Evolutionary conservation across 2,888 invertebrate genomes (phyloP), one percentile per base, ranked within the genome.

Genomic region (Drosophila fulvimacula): DNA sequence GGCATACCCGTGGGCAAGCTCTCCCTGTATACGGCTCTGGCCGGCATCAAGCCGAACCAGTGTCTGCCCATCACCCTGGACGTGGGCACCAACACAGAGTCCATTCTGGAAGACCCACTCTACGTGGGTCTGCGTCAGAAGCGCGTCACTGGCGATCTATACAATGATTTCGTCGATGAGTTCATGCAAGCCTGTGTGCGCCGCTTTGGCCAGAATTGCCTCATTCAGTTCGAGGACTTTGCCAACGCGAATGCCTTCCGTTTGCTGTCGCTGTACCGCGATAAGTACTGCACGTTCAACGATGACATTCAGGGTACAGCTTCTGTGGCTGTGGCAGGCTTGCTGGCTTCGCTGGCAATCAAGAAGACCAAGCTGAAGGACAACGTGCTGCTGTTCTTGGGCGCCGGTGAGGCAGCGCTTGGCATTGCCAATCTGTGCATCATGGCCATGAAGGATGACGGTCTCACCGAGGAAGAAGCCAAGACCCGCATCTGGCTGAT

Each of bases 271-370:
- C 98, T 97, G 92, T 99, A 99, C 93, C 95, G 98, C 44, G 94
- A 97, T 86, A 92, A 95, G 89, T 96, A 97, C 93, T 99, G 99
- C 93, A 98, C 98, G 15, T 99, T 99, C 93, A 99, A 99, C 93
- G 99, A 99, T 92, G 99, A 99, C 92, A 99, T 99, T 91, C 99
- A 99, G 64, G 98, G 98, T 90, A 98, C 99, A 5, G 99, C 99
- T 3, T 94, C 98, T 6, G 99, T 99, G 19, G 98, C 98, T 13
- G 96, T 99, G 24, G 98, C 98, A 15, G 99, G 99, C 0, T 93
- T 99, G 52, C 92, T 99, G 72, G 97, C 98, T 41, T 96, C 97
- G 27, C 94, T 98, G 44, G 94, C 96, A 68, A 93, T 98, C 82
- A 98, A 98, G 13, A 95, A 96, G 77, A 97, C 95, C 76, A 94